phyloP scores from a whole-genome alignment of 2,888 invertebrate species.

The Dryobota labecula region DNA sequence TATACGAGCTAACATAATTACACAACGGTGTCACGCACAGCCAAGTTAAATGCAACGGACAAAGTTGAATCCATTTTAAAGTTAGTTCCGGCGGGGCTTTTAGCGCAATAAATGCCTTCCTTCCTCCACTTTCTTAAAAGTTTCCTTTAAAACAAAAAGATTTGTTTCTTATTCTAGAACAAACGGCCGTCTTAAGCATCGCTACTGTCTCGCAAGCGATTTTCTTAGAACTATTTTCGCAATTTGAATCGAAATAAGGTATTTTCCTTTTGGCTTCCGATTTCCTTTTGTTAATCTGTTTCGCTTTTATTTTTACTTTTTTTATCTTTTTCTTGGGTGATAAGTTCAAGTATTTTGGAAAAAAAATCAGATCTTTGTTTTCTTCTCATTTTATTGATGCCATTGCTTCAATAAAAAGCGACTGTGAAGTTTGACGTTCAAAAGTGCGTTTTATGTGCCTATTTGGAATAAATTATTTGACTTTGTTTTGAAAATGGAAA shows the following conservation, averaged over 20 bases:
- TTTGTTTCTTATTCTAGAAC: conserved; percentile 85
- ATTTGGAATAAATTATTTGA: no score
- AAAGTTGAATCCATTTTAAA: conserved; percentile 90
- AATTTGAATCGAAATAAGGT: conserved; percentile 70
- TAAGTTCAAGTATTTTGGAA: conserved; percentile 28
- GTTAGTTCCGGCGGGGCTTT: conserved; percentile 88
- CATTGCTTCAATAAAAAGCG: background rate
- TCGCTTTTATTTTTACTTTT: conserved; percentile 35
- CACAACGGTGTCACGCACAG: conserved; percentile 75
- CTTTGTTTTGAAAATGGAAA: no score
- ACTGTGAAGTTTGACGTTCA: no score
- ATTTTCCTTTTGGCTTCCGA: conserved; percentile 66
- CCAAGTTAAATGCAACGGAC: conserved; percentile 86
- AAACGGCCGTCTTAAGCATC: conserved; percentile 78
- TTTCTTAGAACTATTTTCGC: conserved; percentile 69
- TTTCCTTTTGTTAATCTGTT: conserved; percentile 61
- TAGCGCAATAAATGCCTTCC: conserved; percentile 90
- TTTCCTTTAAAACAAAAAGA: conserved; percentile 89
- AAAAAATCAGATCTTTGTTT: background rate
- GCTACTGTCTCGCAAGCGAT: conserved; percentile 65
- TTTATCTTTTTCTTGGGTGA: conserved; percentile 32
- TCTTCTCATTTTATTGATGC: background rate
- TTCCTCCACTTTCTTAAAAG: conserved; percentile 89
- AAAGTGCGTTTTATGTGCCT: no score
- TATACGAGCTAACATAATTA: conserved; percentile 47